A percentile compares a stretch with the other conserved stretches of the same genome.
phyloP scores from a whole-genome alignment of 2,113 vertebrate species.

The Abramis brama region DNA sequence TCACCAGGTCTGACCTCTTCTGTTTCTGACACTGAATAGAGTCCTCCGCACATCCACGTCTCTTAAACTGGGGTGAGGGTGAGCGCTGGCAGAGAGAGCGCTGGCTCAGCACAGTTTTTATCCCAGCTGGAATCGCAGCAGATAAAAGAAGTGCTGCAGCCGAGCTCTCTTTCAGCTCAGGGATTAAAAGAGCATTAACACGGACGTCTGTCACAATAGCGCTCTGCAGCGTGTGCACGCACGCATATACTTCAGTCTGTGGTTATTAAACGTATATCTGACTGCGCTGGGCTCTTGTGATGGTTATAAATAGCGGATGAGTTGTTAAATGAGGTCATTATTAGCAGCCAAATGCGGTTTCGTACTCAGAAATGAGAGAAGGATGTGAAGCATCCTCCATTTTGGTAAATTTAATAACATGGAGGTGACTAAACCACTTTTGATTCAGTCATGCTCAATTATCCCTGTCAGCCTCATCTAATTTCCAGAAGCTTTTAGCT shows the following conservation, averaged over 20 bases:
- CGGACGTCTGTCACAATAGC: constrained; percentile 54
- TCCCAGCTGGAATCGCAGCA: constrained; percentile 69
- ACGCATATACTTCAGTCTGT: neutral
- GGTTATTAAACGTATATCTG: neutral
- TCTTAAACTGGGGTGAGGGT: neutral
- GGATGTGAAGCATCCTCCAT: neutral
- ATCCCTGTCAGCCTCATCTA: neutral
- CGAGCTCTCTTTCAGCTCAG: constrained; percentile 74
- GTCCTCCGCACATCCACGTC: neutral
- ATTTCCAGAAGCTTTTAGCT: neutral
- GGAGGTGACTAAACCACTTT: neutral
- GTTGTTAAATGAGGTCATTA: constrained; percentile 22
- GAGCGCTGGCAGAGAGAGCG: constrained; percentile 56
- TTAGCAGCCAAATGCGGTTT: neutral
- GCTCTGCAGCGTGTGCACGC: neutral
- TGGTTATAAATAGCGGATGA: constrained; percentile 10
- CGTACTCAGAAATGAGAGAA: neutral
- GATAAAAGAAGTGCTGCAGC: constrained; percentile 75
- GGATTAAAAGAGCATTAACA: constrained; percentile 75
- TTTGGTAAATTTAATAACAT: neutral
- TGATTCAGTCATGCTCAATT: neutral
- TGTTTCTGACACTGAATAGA: neutral
- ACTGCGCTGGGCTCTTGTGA: neutral
- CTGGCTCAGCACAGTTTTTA: constrained; percentile 73
- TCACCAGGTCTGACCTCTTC: neutral